Conservation (phyloP, 2,888 invertebrate species). For the Crematogaster levior region DNA sequence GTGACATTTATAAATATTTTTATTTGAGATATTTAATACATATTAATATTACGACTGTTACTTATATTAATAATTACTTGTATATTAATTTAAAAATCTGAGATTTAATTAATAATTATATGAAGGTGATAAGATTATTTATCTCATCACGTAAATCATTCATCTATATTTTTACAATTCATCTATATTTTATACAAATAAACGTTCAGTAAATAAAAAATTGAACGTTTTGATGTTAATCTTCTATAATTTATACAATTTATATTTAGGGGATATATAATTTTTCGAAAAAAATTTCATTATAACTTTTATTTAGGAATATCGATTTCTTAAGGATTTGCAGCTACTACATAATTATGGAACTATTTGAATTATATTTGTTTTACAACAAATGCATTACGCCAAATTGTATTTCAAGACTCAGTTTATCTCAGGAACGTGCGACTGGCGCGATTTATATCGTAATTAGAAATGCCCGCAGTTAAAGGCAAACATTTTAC, state of each 20-base stretch:
- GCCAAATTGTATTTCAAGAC: neutral
- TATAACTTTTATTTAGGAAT: slow-evolving; percentile 21
- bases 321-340: neutral
- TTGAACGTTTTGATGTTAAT: neutral
- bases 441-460: slow-evolving; percentile 61
- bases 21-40: slow-evolving; percentile 19
- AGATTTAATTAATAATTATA: slow-evolving; percentile 10
- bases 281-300: neutral
- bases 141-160: neutral
- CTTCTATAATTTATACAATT: neutral
- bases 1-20: slow-evolving; percentile 30
- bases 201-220: neutral
- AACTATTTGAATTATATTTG: neutral
- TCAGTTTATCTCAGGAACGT: slow-evolving; percentile 27
- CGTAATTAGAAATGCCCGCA: slow-evolving; percentile 61
- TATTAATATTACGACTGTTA: slow-evolving; percentile 5
- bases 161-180: no score
- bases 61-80: slow-evolving; percentile 3
- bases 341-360: neutral
- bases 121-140: neutral
- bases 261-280: neutral
- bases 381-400: slow-evolving; percentile 5
- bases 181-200: slow-evolving; percentile 29
- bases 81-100: neutral
- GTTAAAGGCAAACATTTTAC: slow-evolving; percentile 64